Base-by-base conservation (phyloP, 2,113 vertebrate species). In the Corapipo altera region DNA sequence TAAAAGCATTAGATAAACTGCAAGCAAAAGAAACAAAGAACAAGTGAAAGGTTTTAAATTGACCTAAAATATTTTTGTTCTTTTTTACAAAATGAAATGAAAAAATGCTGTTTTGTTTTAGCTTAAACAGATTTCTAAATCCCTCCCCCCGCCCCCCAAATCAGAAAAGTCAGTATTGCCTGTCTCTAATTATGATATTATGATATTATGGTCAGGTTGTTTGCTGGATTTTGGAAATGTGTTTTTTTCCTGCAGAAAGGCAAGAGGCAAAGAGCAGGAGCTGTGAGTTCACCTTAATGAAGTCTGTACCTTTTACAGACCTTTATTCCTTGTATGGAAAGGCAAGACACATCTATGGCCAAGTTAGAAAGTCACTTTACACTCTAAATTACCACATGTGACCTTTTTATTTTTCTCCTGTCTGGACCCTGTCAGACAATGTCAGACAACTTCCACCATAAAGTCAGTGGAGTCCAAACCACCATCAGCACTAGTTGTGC, bases 251-350 rank as follows among this genome's bases (percentile, higher is more conserved):
- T 65, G 51, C 4, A 4, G 78, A 66, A 77, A 81, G 66, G 37
- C 62, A 82, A 52, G 37, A 85, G 52, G 67, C 80, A 93, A 94
- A 97, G 58, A 77, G 61, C 71, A 54, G 84, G 80, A 88, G 35
- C 89, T 71, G 48, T 35, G 73, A 91, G 57, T 81, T 94, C 49
- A 74, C 78, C 62, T 51, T 75, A 93, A 81, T 74, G 86, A 94
- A 92, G 30, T 32, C 41, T 78, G 44, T 90, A 66, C 46, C 85
- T 91, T 84, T 82, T 70, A 89, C 41, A 37, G 64, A 78, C 52
- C 77, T 94, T 95, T 95, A 85, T 92, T 95, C 48, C 72, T 87
- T 28, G 18, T 94, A 28, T 6, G 15, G 85, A 96, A 97, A 89
- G 24, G 54, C 70, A 89, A 86, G 82, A 79, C 54, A 57, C 37